Evolutionary conservation across 2,888 invertebrate genomes (phyloP).

Genomic region (Poecilus cupreus): DNA sequence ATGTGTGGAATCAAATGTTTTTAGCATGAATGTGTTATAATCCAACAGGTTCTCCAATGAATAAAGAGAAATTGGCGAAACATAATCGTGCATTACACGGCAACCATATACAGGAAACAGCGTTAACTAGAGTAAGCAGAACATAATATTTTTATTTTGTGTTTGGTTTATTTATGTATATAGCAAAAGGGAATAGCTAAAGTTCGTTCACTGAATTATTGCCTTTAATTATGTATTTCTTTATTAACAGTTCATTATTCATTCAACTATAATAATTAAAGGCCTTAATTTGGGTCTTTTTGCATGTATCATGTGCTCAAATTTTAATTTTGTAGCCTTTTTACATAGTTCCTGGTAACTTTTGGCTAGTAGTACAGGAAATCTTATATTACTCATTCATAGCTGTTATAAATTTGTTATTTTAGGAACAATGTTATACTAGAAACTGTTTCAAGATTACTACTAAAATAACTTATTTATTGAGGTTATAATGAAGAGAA

Average conservation of each 20-base stretch:
- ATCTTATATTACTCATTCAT: too few relatives aligned
- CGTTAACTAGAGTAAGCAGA: slow-evolving; percentile 85
- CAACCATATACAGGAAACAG: slow-evolving; percentile 84
- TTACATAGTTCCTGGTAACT: not conserved
- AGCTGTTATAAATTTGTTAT: too few relatives aligned
- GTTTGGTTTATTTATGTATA: slow-evolving; percentile 39
- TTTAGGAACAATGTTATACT: too few relatives aligned
- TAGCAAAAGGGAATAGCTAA: slow-evolving; percentile 55
- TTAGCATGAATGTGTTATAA: slow-evolving; percentile 53
- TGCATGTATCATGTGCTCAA: slow-evolving; percentile 1
- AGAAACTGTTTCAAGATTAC: too few relatives aligned
- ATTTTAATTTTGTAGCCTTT: not conserved
- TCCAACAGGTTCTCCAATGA: slow-evolving; percentile 84
- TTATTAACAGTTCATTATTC: not conserved
- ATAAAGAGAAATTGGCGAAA: slow-evolving; percentile 88
- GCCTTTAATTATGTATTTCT: slow-evolving; percentile 4
- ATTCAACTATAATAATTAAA: slow-evolving; percentile 18
- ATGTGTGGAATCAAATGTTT: slow-evolving; percentile 28
- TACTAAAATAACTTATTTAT: too few relatives aligned
- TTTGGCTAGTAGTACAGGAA: not conserved
- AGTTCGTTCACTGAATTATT: slow-evolving; percentile 21
- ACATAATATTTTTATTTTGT: slow-evolving; percentile 45
- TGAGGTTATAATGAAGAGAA: too few relatives aligned
- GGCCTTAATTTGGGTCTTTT: not conserved
- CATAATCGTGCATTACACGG: slow-evolving; percentile 82